Evolutionary conservation across 2,888 invertebrate genomes (phyloP), one percentile per base, ranked within the genome.

Genomic region (Villa cingulata): DNA sequence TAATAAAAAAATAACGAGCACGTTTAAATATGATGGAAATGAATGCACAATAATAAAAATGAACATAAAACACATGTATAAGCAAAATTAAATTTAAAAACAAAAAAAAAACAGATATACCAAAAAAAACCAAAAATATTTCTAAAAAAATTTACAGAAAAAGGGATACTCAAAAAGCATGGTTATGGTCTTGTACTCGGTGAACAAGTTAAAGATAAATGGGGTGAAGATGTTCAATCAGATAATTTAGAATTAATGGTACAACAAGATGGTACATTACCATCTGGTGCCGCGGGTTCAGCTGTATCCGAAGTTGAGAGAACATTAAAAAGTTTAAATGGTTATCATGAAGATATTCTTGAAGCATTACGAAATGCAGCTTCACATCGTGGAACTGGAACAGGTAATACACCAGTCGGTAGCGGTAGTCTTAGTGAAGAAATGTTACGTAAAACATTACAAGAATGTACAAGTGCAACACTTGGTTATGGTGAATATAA

Each of bases 301-400:
- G 74, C 80, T 17, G 81, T 82, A 51, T 80, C 83, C 2, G 86
- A 86, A 58, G 84, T 87, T 66, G 88, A 90, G 62, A 77, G 88
- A 58, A 89, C 86, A 43, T 74, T 89, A n/a, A 86, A 86, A 74
- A 86, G 84, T 51, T 74, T 91, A 39, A 89, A 90, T 64, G 91
- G 90, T 38, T 92, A 92, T 70, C 91, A 91, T 68, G 91, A 90
- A 62, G 87, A 89, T 63, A 86, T 92, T 59, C 75, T 92, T 56
- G 88, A 88, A 66, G 90, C 89, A n/a, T 70, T 92, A 58, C 80
- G 88, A 56, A 85, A 80, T 56, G 90, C 90, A 14, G 87, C 87
- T 20, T 72, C 72, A 38, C 85, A 84, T 61, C 76, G 83, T 16
- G 71, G 80, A 64, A 66, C 80, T 61, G 76, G 76, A 43, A 71